phyloP scores from a whole-genome alignment of 2,888 invertebrate genomes.

The Andrena praecox region DNA sequence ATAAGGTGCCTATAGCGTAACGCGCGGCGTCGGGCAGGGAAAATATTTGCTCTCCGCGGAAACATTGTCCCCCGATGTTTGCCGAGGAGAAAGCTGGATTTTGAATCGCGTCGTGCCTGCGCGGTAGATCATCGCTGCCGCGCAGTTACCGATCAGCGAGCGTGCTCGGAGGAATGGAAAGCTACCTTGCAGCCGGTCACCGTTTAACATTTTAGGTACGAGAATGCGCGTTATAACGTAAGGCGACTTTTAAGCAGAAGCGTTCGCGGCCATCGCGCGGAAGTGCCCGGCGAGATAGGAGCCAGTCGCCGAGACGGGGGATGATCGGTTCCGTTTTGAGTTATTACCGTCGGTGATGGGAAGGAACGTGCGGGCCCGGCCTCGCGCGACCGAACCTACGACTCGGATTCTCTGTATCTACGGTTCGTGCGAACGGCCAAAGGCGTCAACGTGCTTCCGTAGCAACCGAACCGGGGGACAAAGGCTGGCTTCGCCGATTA shows the following conservation, averaged over 20 bases:
- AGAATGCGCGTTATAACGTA: neutral
- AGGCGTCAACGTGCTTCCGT: conserved; percentile 60
- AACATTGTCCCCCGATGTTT: neutral
- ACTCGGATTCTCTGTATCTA: conserved; percentile 14
- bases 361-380: neutral
- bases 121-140: conserved; percentile 32
- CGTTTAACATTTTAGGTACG: conserved; percentile 14
- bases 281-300: neutral
- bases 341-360: conserved; percentile 15
- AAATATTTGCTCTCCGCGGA: conserved; percentile 9
- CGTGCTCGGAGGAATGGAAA: conserved; percentile 24
- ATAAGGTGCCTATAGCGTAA: neutral
- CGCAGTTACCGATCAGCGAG: conserved; percentile 40
- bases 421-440: conserved; percentile 14
- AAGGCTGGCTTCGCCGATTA: conserved; percentile 65
- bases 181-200: neutral
- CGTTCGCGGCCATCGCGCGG: too few species aligned
- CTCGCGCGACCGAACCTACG: conserved; percentile 8
- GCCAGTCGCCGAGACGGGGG: neutral
- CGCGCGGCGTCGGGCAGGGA: neutral
- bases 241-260: neutral
- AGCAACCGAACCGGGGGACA: conserved; percentile 56
- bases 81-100: conserved; percentile 42
- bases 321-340: neutral
- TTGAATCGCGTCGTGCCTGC: conserved; percentile 38